These are phyloP conservation scores for Battus philenor DNA, from an alignment of 1,140 invertebrate genomes.

Conservation along the genomic window DNA sequence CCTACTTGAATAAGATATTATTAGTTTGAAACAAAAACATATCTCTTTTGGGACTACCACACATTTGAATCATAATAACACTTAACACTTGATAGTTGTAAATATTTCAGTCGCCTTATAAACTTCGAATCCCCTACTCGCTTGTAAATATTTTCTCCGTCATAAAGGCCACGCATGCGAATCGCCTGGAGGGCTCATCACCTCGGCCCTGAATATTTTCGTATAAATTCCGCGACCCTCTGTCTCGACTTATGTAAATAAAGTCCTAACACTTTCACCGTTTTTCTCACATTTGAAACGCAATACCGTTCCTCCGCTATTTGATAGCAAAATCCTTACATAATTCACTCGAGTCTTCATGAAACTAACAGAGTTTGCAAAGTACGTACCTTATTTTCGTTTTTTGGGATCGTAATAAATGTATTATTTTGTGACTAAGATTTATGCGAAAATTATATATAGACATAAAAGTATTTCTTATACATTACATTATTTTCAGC, in stretches of 20 bases:
- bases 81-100: too few species aligned
- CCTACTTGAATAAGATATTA: too few species aligned
- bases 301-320: constrained; percentile 71
- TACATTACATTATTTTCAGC: too few species aligned
- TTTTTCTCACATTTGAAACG: constrained; percentile 69
- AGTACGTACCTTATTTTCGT: too few species aligned
- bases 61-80: too few species aligned
- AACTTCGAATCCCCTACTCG: constrained; percentile 51
- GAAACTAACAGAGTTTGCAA: constrained; percentile 22
- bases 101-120: too few species aligned
- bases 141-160: constrained; percentile 67
- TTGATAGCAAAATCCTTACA: constrained; percentile 56
- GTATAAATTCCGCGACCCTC: constrained; percentile 58
- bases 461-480: too few species aligned
- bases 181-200: constrained; percentile 61
- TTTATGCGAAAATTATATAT: too few species aligned
- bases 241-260: constrained; percentile 73
- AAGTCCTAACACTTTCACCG: constrained; percentile 63
- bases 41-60: too few species aligned
- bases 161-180: constrained; percentile 58
- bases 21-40: too few species aligned
- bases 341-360: constrained; percentile 56
- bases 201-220: constrained; percentile 70
- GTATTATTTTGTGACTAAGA: constrained; percentile 8
- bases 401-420: background rate